A percentile compares a stretch with the other conserved stretches of the same genome.
Evolutionary conservation across 2,113 vertebrate genomes (phyloP).

Genomic region (Hylia prasina): DNA sequence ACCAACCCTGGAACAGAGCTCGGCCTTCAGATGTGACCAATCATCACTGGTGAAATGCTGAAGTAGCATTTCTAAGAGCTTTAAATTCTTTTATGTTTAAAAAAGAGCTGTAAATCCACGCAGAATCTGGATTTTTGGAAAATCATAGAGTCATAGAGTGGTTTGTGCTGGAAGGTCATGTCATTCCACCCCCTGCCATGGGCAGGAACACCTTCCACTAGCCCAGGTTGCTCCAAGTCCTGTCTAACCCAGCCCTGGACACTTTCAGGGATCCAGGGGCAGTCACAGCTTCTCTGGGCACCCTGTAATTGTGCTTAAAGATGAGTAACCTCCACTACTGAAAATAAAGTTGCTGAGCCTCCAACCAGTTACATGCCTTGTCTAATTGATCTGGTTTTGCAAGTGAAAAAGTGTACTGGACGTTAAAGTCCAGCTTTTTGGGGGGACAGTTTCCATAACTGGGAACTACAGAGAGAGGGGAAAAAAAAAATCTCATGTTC

Average conservation of each 20-base stretch:
- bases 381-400: neutral
- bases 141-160: neutral
- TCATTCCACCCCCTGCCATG: neutral
- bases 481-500: neutral
- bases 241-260: fast-evolving
- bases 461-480: neutral
- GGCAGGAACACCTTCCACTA: neutral
- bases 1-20: neutral
- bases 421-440: neutral
- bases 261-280: neutral
- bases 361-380: neutral
- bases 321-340: neutral
- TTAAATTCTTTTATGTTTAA: neutral
- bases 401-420: neutral
- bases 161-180: neutral
- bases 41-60: neutral
- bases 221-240: neutral
- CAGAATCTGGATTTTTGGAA: neutral
- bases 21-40: neutral
- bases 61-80: neutral
- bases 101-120: neutral
- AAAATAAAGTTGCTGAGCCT: neutral
- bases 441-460: neutral
- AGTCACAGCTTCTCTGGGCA: neutral
- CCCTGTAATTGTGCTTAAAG: neutral